phyloP scores from a whole-genome alignment of 2,888 invertebrate genomes.

The Pseudococcus longispinus region DNA sequence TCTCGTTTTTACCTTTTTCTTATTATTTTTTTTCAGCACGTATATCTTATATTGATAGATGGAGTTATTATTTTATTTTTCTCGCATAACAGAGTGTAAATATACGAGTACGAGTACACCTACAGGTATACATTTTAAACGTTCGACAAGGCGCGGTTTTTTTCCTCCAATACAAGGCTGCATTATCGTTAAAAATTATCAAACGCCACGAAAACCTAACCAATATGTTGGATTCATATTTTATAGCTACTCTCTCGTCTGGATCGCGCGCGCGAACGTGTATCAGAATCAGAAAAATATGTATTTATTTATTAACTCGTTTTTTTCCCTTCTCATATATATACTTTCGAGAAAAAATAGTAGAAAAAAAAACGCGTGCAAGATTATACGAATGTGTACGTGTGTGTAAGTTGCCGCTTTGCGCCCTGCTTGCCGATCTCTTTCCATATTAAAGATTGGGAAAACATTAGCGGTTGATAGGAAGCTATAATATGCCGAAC shows the following conservation, averaged over 20 bases:
- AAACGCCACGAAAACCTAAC: conserved; percentile 25
- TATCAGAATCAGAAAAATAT: conserved; percentile 47
- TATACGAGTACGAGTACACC: too few species aligned
- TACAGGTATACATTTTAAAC: conserved; percentile 11
- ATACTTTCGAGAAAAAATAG: background rate
- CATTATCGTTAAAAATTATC: conserved; percentile 49
- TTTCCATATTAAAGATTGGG: conserved; percentile 35
- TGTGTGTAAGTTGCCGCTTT: background rate
- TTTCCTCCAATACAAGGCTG: conserved; percentile 5
- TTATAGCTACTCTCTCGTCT: conserved; percentile 44
- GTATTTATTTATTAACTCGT: conserved; percentile 55
- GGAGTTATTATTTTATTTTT: background rate
- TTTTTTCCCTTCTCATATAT: background rate
- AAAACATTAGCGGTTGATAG: conserved; percentile 54
- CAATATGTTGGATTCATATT: conserved; percentile 46
- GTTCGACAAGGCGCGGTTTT: conserved; percentile 22
- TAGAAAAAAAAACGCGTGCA: background rate
- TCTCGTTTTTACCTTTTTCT: background rate
- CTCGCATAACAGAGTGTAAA: background rate
- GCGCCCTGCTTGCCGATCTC: background rate
- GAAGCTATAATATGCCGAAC: conserved; percentile 50
- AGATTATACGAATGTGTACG: background rate
- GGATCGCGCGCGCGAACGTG: background rate
- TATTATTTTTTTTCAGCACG: background rate
- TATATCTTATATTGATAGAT: background rate